Evolutionary conservation across 1,140 invertebrate genomes (phyloP), one percentile per base, ranked within the genome.

Genomic region (Chrysopa pallens): DNA sequence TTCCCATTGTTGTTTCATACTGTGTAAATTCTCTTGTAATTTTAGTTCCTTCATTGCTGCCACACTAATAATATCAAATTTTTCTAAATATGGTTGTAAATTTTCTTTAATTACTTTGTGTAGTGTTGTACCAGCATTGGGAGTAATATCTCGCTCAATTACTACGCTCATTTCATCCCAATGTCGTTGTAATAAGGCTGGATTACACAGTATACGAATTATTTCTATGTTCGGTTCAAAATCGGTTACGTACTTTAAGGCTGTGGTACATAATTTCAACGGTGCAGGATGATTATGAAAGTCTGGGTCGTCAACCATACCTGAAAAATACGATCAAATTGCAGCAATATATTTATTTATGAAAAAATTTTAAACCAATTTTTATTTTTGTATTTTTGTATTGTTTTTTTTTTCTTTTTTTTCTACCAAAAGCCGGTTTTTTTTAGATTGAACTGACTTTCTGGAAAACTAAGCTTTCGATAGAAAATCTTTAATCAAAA

Each of bases 111-210:
- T 76, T 8, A 89, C 72, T 66, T 92, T 91, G 40, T 75, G 60
- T n/a, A 94, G 64, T 31, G 82, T 84, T 1, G 85, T 78, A 36
- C 86, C 78, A 47, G 86, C 76, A 65, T 86, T 78, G 0, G 89
- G 90, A 5, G 82, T 88, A 28, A 96, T 64, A 59, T 88, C 78
- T 52, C 80, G 81, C 2, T 78, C 84, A 11, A 83, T 78, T 38
- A 91, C 77, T 28, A 70, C 66, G 0, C 84, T 84, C 74, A 96
- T 91, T 57, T 89, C 80, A 46, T 83, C 76, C 90, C 90, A 95
- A 60, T 96, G 90, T 28, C 86, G 68, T 50, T 85, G 74, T n/a
- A 78, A 63, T 40, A 94, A 59, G 1, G 83, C 85, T 29, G 83
- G 78, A 66, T 93, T 92, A 53, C 88, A 92, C 63, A 94, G 74